A percentile compares a stretch with the other conserved stretches of the same genome.
Conservation (phyloP, 92 coral and sea anemone species). For the Siderastrea radians region DNA sequence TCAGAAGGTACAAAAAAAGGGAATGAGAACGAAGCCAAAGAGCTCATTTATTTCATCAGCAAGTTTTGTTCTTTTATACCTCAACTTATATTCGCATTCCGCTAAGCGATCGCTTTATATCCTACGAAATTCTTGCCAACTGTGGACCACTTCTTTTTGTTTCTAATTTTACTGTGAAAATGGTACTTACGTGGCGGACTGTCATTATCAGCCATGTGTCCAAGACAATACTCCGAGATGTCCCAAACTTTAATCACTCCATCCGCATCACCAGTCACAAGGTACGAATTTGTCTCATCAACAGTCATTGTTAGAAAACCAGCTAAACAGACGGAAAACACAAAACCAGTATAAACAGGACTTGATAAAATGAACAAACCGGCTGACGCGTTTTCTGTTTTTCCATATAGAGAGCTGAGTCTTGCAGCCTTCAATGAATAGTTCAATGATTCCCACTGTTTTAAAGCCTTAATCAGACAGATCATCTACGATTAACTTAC, state of each 20-base stretch:
- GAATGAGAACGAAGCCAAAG: too few species aligned
- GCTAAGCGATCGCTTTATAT: background rate
- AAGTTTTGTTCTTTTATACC: too few species aligned
- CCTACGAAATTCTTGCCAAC: background rate
- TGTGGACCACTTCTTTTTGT: background rate
- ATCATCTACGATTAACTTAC: constrained; percentile 45
- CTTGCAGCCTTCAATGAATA: too few species aligned
- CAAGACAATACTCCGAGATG: constrained; percentile 82
- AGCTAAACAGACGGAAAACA: constrained; percentile 53
- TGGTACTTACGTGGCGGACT: constrained; percentile 83
- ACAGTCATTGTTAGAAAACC: constrained; percentile 93
- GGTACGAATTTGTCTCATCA: constrained; percentile 81
- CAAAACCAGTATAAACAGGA: background rate
- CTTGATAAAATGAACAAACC: background rate
- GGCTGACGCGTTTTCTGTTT: too few species aligned
- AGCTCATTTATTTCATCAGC: too few species aligned
- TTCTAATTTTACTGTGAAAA: background rate
- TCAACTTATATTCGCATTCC: background rate
- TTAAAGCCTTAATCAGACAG: background rate
- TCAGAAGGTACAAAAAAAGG: too few species aligned
- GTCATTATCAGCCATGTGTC: constrained; percentile 36
- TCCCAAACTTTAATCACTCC: constrained; percentile 95
- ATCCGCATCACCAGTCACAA: constrained; percentile 96
- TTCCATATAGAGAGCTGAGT: too few species aligned
- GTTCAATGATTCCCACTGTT: background rate